Base-by-base conservation (phyloP, 2,113 vertebrate genomes). In the Perca schrenkii region DNA sequence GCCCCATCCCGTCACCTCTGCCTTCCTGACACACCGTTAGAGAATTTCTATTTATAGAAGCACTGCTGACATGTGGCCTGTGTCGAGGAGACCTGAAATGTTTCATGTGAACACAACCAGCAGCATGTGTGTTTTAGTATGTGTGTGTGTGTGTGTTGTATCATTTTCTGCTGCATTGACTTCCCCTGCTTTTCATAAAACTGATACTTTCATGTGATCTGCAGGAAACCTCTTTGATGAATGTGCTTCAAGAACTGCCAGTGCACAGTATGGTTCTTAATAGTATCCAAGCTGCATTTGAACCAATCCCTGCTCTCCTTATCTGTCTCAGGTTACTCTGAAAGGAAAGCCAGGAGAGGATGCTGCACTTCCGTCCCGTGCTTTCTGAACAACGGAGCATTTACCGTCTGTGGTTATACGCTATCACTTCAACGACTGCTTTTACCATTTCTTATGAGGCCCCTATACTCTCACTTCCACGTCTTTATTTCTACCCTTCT, bases 31-130 rank as follows among this genome's bases (percentile, higher is more conserved):
- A 78, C 77, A 53, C 67, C 77, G 74, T 74, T 66, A 65, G 74
- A 85, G 78, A 69, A 54, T 53, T 67, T 78, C 83, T 93, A 93
- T 93, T 91, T 76, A 90, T 93, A 93, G 83, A 76, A 17, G 21
- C 68, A 46, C 56, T n/a, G 75, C 87, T 86, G 76, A 88, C 87
- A 86, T 63, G 74, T 66, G 79, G 61, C 56, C 70, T 21, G 46
- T 60, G 69, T 66, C 79, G 78, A 82, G 70, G 80, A 83, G 86
- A 86, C 64, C 50, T 82, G 50, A 75, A 65, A 63, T n/a, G 61
- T 79, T 68, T 82, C 74, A 80, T 63, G 34, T 8, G 16, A 65
- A 80, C 80, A 71, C 76, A 69, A 25, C 50, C 15, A 70, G 43
- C 40, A 21, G 10, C 40, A 11, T 65, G 62, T 19, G 61, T 69